Evolutionary conservation across 2,113 vertebrate genomes (phyloP), one percentile per base, ranked within the genome.

Genomic region (Camarhynchus parvulus): DNA sequence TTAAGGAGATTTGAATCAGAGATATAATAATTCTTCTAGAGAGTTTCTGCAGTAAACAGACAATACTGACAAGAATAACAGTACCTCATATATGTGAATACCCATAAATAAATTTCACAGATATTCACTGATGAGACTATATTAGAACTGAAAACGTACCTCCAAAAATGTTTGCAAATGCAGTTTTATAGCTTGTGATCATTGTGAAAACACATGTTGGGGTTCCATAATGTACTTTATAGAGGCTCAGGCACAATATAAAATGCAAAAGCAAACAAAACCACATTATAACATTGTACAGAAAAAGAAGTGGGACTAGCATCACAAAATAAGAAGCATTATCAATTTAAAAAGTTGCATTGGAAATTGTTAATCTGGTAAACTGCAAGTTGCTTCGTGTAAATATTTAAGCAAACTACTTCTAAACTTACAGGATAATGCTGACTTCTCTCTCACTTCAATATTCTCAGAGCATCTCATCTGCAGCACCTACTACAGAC

Each of bases 1-100:
- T 87, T 55, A 80, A 91, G 74, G 19, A 82, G 67, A 87, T 95
- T 83, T 74, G 47, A 92, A 67, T 70, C 59, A 67, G 46, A 76
- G 46, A 83, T 69, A 82, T 8, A 83, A 79, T 86, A 41, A 66
- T 79, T 75, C 52, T 87, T 84, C 58, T 85, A 33, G 75, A 73
- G 55, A 87, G 39, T 39, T 87, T 89, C 42, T 33, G 3, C 28
- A 67, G 78, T 83, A 92, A 94, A 91, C 63, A 83, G 59, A 63
- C 39, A 81, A 63, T 68, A 63, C 52, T n/a, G 47, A 78, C 67
- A 83, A 66, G 86, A 88, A 63, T 46, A 83, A 70, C 42, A 56
- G 23, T 35, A 64, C 53, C 31, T 46, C 47, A 84, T 56, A 31
- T 18, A 66, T 25, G 14, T 89, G 58, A 87, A 89, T 87, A 47